Conservation (phyloP, 2,113 vertebrate genomes). For the Cricetomys ansorgei region DNA sequence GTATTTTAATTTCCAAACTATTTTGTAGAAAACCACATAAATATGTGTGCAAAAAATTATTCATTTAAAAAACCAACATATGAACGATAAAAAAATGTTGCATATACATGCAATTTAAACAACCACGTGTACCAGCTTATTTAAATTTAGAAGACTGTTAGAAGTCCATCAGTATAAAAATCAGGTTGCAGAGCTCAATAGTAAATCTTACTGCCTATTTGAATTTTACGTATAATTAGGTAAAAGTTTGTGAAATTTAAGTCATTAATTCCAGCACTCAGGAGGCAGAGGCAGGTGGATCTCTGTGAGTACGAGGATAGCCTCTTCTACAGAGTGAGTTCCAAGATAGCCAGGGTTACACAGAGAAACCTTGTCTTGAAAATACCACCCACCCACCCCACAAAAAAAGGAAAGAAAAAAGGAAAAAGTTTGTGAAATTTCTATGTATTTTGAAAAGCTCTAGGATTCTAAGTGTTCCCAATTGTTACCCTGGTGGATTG, state of each 20-base stretch:
- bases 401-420: too few species aligned
- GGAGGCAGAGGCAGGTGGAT: too few species aligned
- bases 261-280: too few species aligned
- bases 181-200: conserved; percentile 4
- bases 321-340: too few species aligned
- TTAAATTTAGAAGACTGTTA: not conserved
- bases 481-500: not conserved
- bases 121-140: not conserved
- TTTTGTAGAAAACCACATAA: not conserved
- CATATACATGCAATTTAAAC: not conserved
- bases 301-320: too few species aligned
- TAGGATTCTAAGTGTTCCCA: not conserved
- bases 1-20: not conserved
- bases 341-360: too few species aligned
- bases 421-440: not conserved
- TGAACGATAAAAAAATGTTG: conserved; percentile 44
- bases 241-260: not conserved
- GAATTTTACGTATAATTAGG: conserved; percentile 8
- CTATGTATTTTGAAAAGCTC: not conserved
- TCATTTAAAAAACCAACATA: not conserved
- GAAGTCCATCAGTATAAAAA: not conserved
- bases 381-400: too few species aligned
- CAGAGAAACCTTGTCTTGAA: too few species aligned
- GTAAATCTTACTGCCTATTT: conserved; percentile 18
- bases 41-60: not conserved